Evolutionary conservation across 2,888 invertebrate genomes (phyloP), one percentile per base, ranked within the genome.

Genomic region (Lasioglossum leucozonium): DNA sequence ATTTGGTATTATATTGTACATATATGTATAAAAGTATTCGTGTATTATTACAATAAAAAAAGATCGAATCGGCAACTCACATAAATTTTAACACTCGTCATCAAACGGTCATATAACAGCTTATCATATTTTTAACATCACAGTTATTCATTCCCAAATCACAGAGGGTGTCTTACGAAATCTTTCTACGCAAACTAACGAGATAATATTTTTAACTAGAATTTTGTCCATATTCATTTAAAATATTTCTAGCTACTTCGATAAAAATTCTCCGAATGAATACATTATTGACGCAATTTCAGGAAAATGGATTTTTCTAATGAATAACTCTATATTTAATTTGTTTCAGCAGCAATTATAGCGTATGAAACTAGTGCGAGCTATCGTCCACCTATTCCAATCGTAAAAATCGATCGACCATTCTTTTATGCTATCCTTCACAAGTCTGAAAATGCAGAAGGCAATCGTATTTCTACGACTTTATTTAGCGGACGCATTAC

Each of bases 401-500:
- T n/a, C n/a, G 11, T 55, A 55, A 4, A 11, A 55, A 55, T 55
- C n/a, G n/a, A 55, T 55, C 55, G 55, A 4, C 55, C 80, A 58
- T 80, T 69, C 55, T 18, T 26, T n/a, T 76, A 37, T 22, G 58
- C 13, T 47, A 26, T 44, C 26, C 3, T 47, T 6, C 4, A 62
- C 13, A 42, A 67, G 65, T n/a, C 11, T 26, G 16, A 51, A 34
- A 34, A 18, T 34, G 22, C 40, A 40, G 11, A 37, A 18, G 47
- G 13, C n/a, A 67, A 16, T 4, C 4, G n/a, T 5, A 16, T 30
- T 40, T 16, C 4, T 30, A 18, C 40, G 26, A 30, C 16, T 16
- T 69, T 82, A n/a, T 82, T 82, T 44, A 62, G 1, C 42, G 82
- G 82, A 51, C 51, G 37, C 18, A 51, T 76, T 76, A 44, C 16